A percentile compares a stretch with the other conserved stretches of the same genome.
Conservation (phyloP, 2,888 invertebrate species). For the Papilio demoleus region DNA sequence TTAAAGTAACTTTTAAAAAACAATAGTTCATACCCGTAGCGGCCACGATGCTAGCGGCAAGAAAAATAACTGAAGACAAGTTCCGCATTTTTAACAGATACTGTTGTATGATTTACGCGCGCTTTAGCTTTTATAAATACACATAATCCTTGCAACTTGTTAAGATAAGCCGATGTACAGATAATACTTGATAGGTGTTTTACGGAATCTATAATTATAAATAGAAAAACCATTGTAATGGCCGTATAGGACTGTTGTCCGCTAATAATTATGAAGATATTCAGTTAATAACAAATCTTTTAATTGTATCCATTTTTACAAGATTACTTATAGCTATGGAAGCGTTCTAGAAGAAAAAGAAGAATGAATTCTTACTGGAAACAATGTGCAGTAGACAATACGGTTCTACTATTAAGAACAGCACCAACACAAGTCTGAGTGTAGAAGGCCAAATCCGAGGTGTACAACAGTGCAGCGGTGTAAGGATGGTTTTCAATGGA, state of each 20-base stretch:
- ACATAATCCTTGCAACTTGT: neutral
- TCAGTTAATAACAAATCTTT: neutral
- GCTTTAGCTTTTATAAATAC: constrained; percentile 8
- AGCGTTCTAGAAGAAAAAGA: neutral
- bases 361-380: constrained; percentile 9
- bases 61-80: neutral
- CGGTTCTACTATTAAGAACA: too few relatives aligned
- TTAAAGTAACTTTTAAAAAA: neutral
- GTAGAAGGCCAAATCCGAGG: too few relatives aligned
- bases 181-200: constrained; percentile 4
- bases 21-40: neutral
- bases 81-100: constrained; percentile 1
- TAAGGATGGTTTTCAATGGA: too few relatives aligned
- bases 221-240: neutral
- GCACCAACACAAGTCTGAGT: too few relatives aligned
- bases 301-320: neutral
- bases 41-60: neutral
- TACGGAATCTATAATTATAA: constrained; percentile 4
- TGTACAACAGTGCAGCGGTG: too few relatives aligned
- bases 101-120: neutral
- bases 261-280: neutral
- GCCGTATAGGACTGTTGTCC: neutral
- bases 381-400: too few relatives aligned
- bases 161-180: constrained; percentile 5
- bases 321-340: neutral